Percentiles rank a stretch among this genome's conserved stretches.
Evolutionary conservation across 2,113 vertebrate genomes (phyloP).

Genomic region (Puma concolor): DNA sequence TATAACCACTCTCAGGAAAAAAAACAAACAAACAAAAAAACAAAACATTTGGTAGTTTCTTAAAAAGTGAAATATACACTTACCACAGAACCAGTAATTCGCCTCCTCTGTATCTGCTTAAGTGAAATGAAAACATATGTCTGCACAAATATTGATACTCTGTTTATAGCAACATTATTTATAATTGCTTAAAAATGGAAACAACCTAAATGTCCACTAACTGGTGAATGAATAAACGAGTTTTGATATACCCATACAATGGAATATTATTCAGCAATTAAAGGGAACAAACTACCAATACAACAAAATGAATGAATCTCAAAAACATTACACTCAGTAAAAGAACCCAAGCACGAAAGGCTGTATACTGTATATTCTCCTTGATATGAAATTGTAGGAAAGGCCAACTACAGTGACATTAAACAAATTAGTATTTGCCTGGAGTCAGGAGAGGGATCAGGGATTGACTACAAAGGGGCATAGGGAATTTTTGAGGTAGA

Average conservation of each 20-base stretch:
- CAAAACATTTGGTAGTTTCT: background rate
- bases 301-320: background rate
- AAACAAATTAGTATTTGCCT: background rate
- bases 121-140: background rate
- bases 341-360: background rate
- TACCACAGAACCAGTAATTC: background rate
- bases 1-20: background rate
- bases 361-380: background rate
- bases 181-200: background rate
- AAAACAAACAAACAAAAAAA: background rate
- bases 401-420: background rate
- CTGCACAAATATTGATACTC: background rate
- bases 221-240: background rate
- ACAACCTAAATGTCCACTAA: background rate
- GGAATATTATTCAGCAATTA: background rate
- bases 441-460: background rate
- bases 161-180: background rate
- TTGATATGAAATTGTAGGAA: background rate
- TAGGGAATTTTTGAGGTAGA: background rate
- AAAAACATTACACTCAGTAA: background rate
- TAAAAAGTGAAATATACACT: background rate
- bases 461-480: background rate
- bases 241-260: background rate
- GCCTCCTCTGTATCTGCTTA: background rate
- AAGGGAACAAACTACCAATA: background rate